phyloP scores from a whole-genome alignment of 2,113 vertebrate species.

The Formicarius rufipectus region DNA sequence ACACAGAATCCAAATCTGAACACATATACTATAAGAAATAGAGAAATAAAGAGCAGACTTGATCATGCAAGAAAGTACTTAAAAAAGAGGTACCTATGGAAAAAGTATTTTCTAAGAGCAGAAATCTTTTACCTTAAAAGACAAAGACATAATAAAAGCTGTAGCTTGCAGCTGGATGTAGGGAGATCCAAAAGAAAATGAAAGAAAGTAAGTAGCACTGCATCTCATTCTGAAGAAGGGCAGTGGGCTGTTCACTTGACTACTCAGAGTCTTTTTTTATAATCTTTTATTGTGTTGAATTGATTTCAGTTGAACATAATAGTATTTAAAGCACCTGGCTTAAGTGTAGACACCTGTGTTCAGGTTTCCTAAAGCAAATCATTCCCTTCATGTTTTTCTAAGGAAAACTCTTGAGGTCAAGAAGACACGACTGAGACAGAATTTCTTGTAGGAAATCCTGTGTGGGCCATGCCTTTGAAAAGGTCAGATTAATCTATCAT shows the following conservation, averaged over 20 bases:
- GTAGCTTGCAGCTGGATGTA: neutral
- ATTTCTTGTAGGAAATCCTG: neutral
- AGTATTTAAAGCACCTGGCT: neutral
- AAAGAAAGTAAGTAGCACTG: neutral
- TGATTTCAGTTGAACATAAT: neutral
- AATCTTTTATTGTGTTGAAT: neutral
- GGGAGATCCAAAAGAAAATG: neutral
- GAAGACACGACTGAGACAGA: rapidly evolving
- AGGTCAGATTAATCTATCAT: neutral
- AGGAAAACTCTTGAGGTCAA: neutral
- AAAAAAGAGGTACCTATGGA: neutral
- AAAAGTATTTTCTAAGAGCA: neutral
- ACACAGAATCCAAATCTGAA: neutral
- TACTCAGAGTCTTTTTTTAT: neutral
- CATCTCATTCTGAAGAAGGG: neutral
- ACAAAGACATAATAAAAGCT: neutral
- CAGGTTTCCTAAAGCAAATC: neutral
- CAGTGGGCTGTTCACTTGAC: neutral
- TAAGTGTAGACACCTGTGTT: neutral
- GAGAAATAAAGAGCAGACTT: neutral
- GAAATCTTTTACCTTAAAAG: neutral
- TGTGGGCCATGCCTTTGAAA: neutral
- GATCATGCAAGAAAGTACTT: neutral
- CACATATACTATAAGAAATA: neutral
- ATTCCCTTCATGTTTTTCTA: neutral